Evolutionary conservation across 2,888 invertebrate species (phyloP).

Genomic region (Drosophila atripex): DNA sequence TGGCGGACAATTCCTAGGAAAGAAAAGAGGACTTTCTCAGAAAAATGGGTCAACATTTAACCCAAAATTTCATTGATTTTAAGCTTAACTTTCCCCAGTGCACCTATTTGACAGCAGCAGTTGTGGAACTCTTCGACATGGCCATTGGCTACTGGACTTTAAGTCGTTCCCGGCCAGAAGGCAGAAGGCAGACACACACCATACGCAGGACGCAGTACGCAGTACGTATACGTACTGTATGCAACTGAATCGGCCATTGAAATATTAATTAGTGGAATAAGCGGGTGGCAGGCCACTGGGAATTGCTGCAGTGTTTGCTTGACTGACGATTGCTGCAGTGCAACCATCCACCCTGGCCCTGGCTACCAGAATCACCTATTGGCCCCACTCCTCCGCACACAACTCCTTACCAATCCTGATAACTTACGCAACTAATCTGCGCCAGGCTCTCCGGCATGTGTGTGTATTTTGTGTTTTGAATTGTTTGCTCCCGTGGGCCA

Average conservation of each 20-base stretch:
- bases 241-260: slow-evolving; percentile 53
- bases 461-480: slow-evolving; percentile 9
- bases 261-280: slow-evolving; percentile 71
- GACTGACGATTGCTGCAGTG: slow-evolving; percentile 65
- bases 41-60: too few relatives aligned
- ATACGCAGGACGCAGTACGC: not conserved
- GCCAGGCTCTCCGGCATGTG: slow-evolving; percentile 16
- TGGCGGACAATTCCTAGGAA: too few relatives aligned
- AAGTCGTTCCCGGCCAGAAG: not conserved
- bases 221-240: slow-evolving; percentile 13
- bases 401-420: slow-evolving; percentile 52
- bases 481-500: not conserved
- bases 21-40: too few relatives aligned
- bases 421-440: slow-evolving; percentile 77
- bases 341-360: slow-evolving; percentile 46
- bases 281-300: slow-evolving; percentile 37
- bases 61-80: not conserved
- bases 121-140: slow-evolving; percentile 16
- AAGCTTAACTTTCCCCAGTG: not conserved
- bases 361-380: slow-evolving; percentile 14
- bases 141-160: slow-evolving; percentile 21
- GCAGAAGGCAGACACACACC: not conserved
- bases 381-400: not conserved
- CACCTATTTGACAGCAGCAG: slow-evolving; percentile 51
- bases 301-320: slow-evolving; percentile 49